Evolutionary conservation across 2,888 invertebrate genomes (phyloP).

Genomic region (Leptura quadrifasciata): DNA sequence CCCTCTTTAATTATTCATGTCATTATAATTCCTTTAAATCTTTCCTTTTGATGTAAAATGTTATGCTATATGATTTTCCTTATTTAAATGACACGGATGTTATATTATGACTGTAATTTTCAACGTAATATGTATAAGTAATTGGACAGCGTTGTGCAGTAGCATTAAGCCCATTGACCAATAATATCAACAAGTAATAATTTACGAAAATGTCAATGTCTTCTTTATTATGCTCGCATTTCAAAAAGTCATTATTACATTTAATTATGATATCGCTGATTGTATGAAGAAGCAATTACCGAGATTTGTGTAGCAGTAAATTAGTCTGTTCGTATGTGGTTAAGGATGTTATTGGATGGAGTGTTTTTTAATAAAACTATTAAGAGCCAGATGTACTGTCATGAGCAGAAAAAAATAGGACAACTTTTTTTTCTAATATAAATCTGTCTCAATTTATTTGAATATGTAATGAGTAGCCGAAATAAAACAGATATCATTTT

Average conservation of each 20-base stretch:
- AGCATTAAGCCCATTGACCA: slow-evolving; percentile 40
- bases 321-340: not conserved
- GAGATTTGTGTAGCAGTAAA: not conserved
- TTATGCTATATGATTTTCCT: slow-evolving; percentile 54
- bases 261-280: slow-evolving; percentile 4
- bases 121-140: slow-evolving; percentile 42
- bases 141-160: slow-evolving; percentile 41
- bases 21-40: slow-evolving; percentile 46
- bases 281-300: slow-evolving; percentile 4
- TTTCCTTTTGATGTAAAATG: slow-evolving; percentile 43
- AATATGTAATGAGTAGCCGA: no score
- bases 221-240: slow-evolving; percentile 30
- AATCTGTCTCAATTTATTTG: no score
- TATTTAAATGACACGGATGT: slow-evolving; percentile 60
- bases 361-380: no score
- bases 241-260: slow-evolving; percentile 3
- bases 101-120: slow-evolving; percentile 50
- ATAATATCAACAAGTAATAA: slow-evolving; percentile 28
- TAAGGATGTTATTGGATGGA: no score
- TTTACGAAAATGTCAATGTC: slow-evolving; percentile 36
- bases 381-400: no score
- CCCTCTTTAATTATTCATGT: slow-evolving; percentile 50
- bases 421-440: no score
- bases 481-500: no score
- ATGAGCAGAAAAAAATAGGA: no score